A percentile compares a stretch with the other conserved stretches of the same genome.
phyloP scores from a whole-genome alignment of 1,140 invertebrate species.

The Pemphigus obesinymphae region DNA sequence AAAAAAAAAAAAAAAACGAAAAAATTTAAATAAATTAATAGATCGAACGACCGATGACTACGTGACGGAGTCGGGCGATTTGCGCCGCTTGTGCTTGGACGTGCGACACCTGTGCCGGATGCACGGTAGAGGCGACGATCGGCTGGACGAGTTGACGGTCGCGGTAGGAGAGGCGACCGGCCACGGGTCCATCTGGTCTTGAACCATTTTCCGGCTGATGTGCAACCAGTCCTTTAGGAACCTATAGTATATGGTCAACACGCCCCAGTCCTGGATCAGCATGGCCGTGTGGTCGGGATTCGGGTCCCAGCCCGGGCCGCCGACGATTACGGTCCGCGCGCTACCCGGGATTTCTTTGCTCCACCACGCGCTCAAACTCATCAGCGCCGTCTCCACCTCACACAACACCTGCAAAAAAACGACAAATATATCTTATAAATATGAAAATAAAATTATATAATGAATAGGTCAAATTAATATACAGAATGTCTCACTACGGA shows the following conservation, averaged over 20 bases:
- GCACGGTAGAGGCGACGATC: background rate
- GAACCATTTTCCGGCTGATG: conserved; percentile 49
- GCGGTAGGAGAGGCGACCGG: background rate
- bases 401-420: conserved; percentile 52
- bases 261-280: conserved; percentile 53
- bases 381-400: conserved; percentile 53
- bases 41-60: no score
- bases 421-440: no score
- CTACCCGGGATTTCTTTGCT: conserved; percentile 37
- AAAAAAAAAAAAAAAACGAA: no score
- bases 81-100: no score
- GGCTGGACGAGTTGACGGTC: background rate
- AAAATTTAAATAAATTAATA: no score
- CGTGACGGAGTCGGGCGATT: no score
- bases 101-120: no score
- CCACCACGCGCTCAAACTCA: conserved; percentile 49
- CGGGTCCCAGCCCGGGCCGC: conserved; percentile 51
- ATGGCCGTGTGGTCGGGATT: conserved; percentile 52
- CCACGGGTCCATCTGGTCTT: background rate
- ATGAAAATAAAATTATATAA: no score
- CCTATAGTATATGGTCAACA: conserved; percentile 50
- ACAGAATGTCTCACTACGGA: no score
- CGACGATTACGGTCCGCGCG: conserved; percentile 47
- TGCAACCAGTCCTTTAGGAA: conserved; percentile 53
- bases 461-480: no score